A percentile compares a stretch with the other conserved stretches of the same genome.
phyloP scores from a whole-genome alignment of 1,140 invertebrate genomes.

The Drosophila subpulchrella region DNA sequence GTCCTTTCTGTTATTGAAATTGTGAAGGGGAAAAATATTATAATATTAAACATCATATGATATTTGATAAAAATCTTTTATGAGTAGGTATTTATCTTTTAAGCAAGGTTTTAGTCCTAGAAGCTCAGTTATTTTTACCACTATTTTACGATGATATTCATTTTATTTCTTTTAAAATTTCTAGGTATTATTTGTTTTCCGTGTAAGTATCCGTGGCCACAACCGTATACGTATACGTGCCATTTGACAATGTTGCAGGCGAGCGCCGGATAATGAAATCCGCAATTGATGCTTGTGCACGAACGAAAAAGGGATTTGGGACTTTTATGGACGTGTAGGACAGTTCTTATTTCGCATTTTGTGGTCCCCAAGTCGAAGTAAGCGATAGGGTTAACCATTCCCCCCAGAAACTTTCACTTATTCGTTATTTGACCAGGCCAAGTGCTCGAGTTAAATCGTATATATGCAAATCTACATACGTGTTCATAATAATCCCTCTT shows the following conservation, averaged over 20 bases:
- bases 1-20: no score
- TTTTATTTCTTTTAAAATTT: no score
- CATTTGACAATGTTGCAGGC: slow-evolving; percentile 25
- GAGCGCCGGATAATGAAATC: slow-evolving; percentile 24
- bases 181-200: neutral
- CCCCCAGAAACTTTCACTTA: slow-evolving; percentile 23
- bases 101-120: no score
- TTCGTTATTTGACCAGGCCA: slow-evolving; percentile 5
- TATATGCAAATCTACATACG: neutral
- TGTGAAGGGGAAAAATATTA: no score
- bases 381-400: slow-evolving; percentile 10
- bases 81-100: no score
- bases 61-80: no score
- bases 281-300: slow-evolving; percentile 26
- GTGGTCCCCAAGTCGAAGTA: slow-evolving; percentile 27
- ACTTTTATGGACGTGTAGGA: slow-evolving; percentile 11
- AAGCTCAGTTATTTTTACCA: no score
- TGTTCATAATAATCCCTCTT: slow-evolving; percentile 24
- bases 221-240: slow-evolving; percentile 11
- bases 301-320: slow-evolving; percentile 13
- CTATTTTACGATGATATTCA: no score
- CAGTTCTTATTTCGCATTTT: slow-evolving; percentile 25
- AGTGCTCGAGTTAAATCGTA: neutral
- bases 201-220: slow-evolving; percentile 7
- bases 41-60: no score